Base-by-base conservation (phyloP, 2,888 invertebrate species). In the Gnatocerus cornutus region DNA sequence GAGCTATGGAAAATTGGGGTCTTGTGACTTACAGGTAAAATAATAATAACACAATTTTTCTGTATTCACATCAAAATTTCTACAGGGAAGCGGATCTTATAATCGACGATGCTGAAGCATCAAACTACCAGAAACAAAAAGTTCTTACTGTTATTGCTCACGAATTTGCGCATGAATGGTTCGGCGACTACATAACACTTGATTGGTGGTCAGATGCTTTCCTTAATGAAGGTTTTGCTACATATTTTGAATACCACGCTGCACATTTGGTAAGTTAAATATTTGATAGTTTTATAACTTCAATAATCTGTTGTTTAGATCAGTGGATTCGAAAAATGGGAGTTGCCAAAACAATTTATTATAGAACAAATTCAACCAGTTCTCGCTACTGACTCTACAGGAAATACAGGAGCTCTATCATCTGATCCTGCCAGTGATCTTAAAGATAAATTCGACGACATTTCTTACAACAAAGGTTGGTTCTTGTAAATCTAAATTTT, bases 1-100 rank as follows among this genome's bases (percentile, higher is more conserved):
- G 93, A 13, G 96, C 96, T 41, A 97, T 96, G 96, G 96, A 97
- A 82, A 97, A 97, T 82, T 97, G 97, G 96, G 97, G 97, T 3
- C 84, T 97, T 43, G 92, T 95, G 29, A 93, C 94, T 12, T 13
- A 27, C 53, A 33, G 21, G 13, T 33, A 33, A 27, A 50, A 27
- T n/a, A 12, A 3, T 37, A 9, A 21, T 21, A n/a, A n/a, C n/a
- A n/a, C n/a, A n/a, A n/a, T n/a, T n/a, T n/a, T n/a, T n/a, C 27
- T 33, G 7, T 37, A 9, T 3, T 21, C n/a, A n/a, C n/a, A n/a
- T n/a, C n/a, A n/a, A n/a, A n/a, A n/a, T n/a, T n/a, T n/a, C n/a
- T n/a, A n/a, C n/a, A 78, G 79, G 45, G 79, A 79, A 72, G 50
- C 64, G 2, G 69, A 71, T 27, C 56, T 79, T 9, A 45, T 79